Conservation (phyloP, 1,140 invertebrate species). For the Aethina tumida region DNA sequence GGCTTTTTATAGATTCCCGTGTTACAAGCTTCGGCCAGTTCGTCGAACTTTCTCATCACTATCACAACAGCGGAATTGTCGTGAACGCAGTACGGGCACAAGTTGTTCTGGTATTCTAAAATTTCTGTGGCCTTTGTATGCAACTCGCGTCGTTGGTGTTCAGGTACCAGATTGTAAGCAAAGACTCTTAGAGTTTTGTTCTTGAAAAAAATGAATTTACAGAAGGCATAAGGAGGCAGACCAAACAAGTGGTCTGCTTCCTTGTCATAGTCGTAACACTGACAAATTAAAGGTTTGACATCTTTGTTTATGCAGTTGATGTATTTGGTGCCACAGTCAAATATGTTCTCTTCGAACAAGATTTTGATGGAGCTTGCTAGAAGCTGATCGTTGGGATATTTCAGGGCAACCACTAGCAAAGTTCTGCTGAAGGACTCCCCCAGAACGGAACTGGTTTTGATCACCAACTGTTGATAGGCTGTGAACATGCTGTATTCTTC, state of each 20-base stretch:
- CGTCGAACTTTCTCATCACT: constrained; percentile 25
- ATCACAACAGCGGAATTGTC: constrained; percentile 32
- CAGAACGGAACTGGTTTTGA: constrained; percentile 42
- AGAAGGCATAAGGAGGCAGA: constrained; percentile 40
- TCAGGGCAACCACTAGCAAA: constrained; percentile 39
- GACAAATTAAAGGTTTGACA: not conserved
- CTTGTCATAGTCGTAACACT: not conserved
- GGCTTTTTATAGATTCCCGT: not conserved
- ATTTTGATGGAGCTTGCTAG: constrained; percentile 11
- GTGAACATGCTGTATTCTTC: constrained; percentile 41
- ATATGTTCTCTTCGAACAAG: constrained; percentile 19
- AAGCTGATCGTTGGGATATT: constrained; percentile 24
- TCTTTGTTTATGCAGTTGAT: constrained; percentile 2
- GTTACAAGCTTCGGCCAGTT: not conserved
- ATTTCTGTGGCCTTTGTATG: constrained; percentile 38
- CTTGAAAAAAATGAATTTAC: constrained; percentile 40
- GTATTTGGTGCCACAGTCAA: constrained; percentile 21
- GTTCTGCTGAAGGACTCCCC: constrained; percentile 38
- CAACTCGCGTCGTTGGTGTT: constrained; percentile 42
- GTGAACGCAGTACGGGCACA: constrained; percentile 36
- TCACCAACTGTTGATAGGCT: constrained; percentile 39
- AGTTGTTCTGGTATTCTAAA: constrained; percentile 37
- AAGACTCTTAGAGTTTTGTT: constrained; percentile 36
- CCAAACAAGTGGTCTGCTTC: not conserved
- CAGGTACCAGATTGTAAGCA: constrained; percentile 39